phyloP scores from a whole-genome alignment of 2,888 invertebrate genomes.

The Acanthosepion esculentum region DNA sequence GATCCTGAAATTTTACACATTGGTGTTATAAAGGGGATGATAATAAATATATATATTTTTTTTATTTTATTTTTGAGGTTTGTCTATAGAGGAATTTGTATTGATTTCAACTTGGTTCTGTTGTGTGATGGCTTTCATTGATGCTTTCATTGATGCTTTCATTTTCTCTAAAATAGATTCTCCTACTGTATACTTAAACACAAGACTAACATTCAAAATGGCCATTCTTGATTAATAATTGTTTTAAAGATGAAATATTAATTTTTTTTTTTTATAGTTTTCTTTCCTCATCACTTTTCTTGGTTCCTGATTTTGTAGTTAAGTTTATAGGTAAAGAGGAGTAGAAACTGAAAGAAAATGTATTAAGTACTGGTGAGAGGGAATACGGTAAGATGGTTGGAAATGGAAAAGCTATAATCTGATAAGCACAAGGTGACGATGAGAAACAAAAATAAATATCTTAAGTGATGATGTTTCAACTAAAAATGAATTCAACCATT shows the following conservation, averaged over 20 bases:
- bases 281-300: neutral
- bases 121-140: neutral
- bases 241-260: neutral
- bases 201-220: neutral
- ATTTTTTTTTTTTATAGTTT: neutral
- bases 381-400: neutral
- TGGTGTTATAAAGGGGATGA: neutral
- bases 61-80: neutral
- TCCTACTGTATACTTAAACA: too few species aligned
- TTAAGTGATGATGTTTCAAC: neutral
- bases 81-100: neutral
- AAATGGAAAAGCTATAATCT: neutral
- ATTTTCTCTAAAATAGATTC: neutral
- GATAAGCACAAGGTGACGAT: neutral
- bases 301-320: neutral
- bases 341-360: neutral
- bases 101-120: neutral
- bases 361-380: too few species aligned
- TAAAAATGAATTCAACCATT: neutral
- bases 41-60: neutral
- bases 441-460: neutral
- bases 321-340: neutral
- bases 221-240: neutral
- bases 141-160: constrained; percentile 33
- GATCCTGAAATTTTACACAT: neutral